Base-by-base conservation (phyloP, 1,140 invertebrate species). In the Drosophila kikkawai region DNA sequence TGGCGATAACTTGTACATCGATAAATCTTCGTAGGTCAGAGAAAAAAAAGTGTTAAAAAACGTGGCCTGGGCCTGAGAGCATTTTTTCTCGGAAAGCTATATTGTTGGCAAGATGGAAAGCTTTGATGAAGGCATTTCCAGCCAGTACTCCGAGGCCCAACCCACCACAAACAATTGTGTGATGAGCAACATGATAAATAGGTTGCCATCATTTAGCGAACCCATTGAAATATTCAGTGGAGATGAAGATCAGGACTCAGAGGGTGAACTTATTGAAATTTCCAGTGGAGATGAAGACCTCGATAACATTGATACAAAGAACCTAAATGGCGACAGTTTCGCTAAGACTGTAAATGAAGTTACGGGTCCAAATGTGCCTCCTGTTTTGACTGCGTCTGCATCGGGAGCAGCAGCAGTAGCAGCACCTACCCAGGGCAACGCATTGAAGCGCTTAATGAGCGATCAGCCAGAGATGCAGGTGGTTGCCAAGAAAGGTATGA, bases 251-350 rank as follows among this genome's bases (percentile, higher is more conserved):
- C 44, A 66, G 57, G 11, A 77, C 55, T 42, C 13, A 57, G 19
- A 9, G 48, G 1, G 2, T 51, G 93, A 94, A 34, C 93, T 93
- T 32, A 95, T 95, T 61, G 94, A 95, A 70, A 95, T 95, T 1
- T 19, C 19, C 44, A 95, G 94, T 59, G 94, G 94, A 29, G 94
- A 94, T 59, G 94, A 94, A 12, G 93, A 93, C 13, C 91, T 91
- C 26, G 93, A 0, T 29, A 29, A 93, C 7, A 50, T 51, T 0
- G 45, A 71, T 15, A 61, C 48, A 4, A 88, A 75, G 13, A 75
- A 67, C 12, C 51, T 69, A 15, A 91, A 91, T 59, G 69, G 69
- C 5, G 36, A 57, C 12, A 19, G 32, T 17, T 5, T 26, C 2
- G 64, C 47, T 22, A 36, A 48, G 9, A 7, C 64, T 26, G 12